phyloP scores from a whole-genome alignment of 35 echinoderm and acorn worm species.

The Patiria miniata region DNA sequence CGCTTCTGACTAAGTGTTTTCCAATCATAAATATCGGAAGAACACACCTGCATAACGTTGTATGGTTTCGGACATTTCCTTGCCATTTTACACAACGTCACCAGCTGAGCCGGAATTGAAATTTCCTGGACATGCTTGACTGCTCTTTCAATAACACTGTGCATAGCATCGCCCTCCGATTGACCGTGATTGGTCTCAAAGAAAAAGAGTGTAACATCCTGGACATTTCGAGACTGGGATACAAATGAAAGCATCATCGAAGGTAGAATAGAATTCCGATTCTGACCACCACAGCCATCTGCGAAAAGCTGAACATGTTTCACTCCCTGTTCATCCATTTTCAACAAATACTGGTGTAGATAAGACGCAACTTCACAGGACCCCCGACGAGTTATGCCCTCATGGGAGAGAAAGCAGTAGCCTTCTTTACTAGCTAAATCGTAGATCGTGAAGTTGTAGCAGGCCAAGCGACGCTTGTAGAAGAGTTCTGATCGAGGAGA shows the following conservation, averaged over 20 bases:
- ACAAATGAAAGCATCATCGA: slow-evolving; percentile 39
- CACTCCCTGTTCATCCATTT: background rate
- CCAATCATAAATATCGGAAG: slow-evolving; percentile 47
- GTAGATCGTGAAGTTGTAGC: slow-evolving; percentile 84
- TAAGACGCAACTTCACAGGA: slow-evolving; percentile 42
- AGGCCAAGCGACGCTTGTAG: slow-evolving; percentile 57
- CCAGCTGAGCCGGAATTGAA: slow-evolving; percentile 9
- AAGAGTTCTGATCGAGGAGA: slow-evolving; percentile 60
- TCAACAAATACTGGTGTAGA: slow-evolving; percentile 17
- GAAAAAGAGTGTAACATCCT: slow-evolving; percentile 39
- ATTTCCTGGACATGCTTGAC: background rate
- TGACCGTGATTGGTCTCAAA: slow-evolving; percentile 72
- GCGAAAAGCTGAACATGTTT: slow-evolving; percentile 51
- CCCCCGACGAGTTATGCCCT: slow-evolving; percentile 34
- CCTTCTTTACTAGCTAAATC: slow-evolving; percentile 50
- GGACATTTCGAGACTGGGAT: slow-evolving; percentile 34
- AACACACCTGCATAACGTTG: background rate
- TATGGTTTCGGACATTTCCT: slow-evolving; percentile 1
- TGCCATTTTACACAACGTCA: slow-evolving; percentile 12
- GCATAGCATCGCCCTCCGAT: slow-evolving; percentile 65
- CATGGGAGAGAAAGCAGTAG: slow-evolving; percentile 49
- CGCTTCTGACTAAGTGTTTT: background rate
- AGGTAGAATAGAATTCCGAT: slow-evolving; percentile 63
- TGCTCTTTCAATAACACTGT: slow-evolving; percentile 2
- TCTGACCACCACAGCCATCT: slow-evolving; percentile 71